phyloP scores from a whole-genome alignment of 2,888 invertebrate genomes.

The Pristionchus arcanus region DNA sequence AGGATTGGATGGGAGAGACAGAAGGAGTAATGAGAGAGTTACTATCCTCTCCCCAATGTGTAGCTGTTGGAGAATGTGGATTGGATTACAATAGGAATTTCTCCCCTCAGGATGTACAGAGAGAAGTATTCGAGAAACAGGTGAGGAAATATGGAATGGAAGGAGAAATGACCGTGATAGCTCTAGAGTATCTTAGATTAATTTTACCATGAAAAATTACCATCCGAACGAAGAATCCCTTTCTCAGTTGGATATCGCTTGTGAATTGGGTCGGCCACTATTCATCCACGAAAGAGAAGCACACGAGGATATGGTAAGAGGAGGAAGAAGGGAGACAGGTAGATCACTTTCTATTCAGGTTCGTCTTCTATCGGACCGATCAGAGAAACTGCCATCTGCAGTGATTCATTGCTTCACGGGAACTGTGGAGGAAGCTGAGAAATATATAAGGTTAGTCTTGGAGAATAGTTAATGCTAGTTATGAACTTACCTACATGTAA shows the following conservation, averaged over 20 bases:
- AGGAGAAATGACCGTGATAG: background rate
- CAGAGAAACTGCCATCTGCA: slow-evolving; percentile 86
- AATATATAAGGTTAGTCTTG: slow-evolving; percentile 84
- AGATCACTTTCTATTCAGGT: slow-evolving; percentile 15
- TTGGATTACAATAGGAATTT: slow-evolving; percentile 95
- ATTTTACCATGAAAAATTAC: too few species aligned
- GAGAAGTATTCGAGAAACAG: slow-evolving; percentile 89
- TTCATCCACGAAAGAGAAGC: slow-evolving; percentile 95
- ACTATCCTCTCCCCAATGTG: slow-evolving; percentile 88
- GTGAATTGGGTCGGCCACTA: slow-evolving; percentile 90
- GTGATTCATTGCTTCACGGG: slow-evolving; percentile 95
- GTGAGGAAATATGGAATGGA: slow-evolving; percentile 64
- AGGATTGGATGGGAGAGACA: slow-evolving; percentile 68
- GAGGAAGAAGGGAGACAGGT: background rate
- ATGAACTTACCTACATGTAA: background rate
- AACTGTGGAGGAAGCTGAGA: slow-evolving; percentile 88
- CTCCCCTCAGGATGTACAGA: slow-evolving; percentile 91
- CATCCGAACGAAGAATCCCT: too few species aligned
- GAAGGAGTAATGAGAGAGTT: slow-evolving; percentile 41
- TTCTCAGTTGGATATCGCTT: slow-evolving; percentile 88
- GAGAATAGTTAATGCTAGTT: background rate
- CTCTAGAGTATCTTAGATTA: too few species aligned
- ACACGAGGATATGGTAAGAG: slow-evolving; percentile 87
- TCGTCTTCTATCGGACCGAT: background rate
- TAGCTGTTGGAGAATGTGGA: slow-evolving; percentile 93